Conservation (phyloP, 2,888 invertebrate genomes). For the Neoitamus cyanurus region DNA sequence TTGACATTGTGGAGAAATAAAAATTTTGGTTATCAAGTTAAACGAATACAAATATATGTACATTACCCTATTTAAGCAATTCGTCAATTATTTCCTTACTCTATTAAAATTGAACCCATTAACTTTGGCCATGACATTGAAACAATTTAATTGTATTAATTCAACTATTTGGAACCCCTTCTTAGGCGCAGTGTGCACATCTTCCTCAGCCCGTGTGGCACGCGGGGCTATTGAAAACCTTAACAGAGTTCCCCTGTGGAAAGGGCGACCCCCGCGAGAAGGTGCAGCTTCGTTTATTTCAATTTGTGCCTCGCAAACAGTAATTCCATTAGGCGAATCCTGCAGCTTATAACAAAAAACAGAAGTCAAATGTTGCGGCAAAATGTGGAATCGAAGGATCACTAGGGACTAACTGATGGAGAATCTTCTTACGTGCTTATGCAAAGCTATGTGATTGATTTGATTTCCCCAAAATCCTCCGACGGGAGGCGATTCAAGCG, state of each 20-base stretch:
- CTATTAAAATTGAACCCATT: background rate
- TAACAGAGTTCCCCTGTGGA: background rate
- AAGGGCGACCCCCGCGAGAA: background rate
- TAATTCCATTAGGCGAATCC: constrained; percentile 16
- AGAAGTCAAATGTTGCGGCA: constrained; percentile 44
- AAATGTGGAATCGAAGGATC: constrained; percentile 45
- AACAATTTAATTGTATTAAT: background rate
- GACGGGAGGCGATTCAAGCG: background rate
- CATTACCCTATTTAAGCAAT: too few relatives aligned
- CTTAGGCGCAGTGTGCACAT: background rate
- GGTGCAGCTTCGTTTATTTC: constrained; percentile 22
- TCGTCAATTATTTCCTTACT: background rate
- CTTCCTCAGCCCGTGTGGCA: background rate
- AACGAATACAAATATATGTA: too few relatives aligned
- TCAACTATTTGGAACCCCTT: background rate
- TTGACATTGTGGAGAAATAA: too few relatives aligned
- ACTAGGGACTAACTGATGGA: constrained; percentile 44
- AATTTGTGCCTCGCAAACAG: constrained; percentile 16
- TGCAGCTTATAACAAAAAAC: constrained; percentile 29
- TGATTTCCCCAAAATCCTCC: constrained; percentile 39
- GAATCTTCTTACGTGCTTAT: constrained; percentile 52
- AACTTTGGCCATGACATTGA: background rate
- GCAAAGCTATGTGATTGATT: constrained; percentile 50
- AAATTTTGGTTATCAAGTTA: too few relatives aligned
- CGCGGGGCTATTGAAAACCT: background rate